Evolutionary conservation across 2,113 vertebrate genomes (phyloP), one percentile per base, ranked within the genome.

Genomic region (Caranx melampygus): DNA sequence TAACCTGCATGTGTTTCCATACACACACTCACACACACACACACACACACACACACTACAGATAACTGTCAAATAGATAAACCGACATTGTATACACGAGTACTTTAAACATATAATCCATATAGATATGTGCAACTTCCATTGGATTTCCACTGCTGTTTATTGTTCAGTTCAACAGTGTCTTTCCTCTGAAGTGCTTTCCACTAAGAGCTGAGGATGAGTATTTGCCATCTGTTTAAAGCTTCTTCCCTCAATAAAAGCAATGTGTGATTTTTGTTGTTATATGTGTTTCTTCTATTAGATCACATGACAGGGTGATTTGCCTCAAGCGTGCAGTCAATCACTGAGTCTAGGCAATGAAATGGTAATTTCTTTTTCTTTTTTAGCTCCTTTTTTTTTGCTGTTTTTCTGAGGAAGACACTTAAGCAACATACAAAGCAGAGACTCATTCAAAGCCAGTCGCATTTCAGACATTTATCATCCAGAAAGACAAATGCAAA

Each of bases 181-280:
- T 26, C 7, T 40, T 71, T 64, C 49, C 64, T 72, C 66, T 47
- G 12, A 65, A 12, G 52, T 64, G 54, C 35, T 63, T 72, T 60
- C 55, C 54, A 26, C 42, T 49, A 42, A 62, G 78, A 76, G 11
- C 12, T 15, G 5, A 44, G 74, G 61, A 47, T 51, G 49, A 55
- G 18, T 13, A 40, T 87, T 77, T 85, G 51, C 34, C 45, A 67
- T 87, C 82, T 77, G 15, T 79, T 75, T 31, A 77, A 44, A 47
- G 44, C 52, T n/a, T 34, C 52, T 60, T 64, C 37, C 33, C 21
- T 47, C 47, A 60, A 42, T 62, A 60, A 60, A 75, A 35, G 40
- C 26, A 81, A 77, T 63, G 3, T 33, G 44, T 14, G 4, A 49
- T 54, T 61, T 60, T 31, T 55, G 65, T 67, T 52, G 14, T 55